Conservation (phyloP, 2,888 invertebrate species). For the Encarsia formosa region DNA sequence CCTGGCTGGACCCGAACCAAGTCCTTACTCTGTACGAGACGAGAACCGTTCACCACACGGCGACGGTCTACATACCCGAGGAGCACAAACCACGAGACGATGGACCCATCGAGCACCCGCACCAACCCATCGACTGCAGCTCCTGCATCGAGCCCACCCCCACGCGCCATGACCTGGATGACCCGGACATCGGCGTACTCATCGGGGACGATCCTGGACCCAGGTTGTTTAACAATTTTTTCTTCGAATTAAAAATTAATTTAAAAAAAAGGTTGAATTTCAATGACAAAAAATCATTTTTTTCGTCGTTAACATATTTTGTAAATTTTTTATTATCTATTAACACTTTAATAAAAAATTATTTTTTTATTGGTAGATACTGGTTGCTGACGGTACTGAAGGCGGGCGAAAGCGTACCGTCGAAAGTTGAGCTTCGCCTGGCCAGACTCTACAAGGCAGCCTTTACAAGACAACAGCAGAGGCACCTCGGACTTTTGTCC, state of each 20-base stretch:
- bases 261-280: too few species aligned
- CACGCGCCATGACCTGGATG: conserved; percentile 37
- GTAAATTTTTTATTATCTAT: background rate
- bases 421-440: conserved; percentile 67
- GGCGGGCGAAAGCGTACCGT: conserved; percentile 53
- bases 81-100: conserved; percentile 19
- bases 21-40: conserved; percentile 44
- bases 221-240: conserved; percentile 31
- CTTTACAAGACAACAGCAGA: conserved; percentile 78
- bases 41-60: conserved; percentile 44
- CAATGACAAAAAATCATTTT: too few species aligned
- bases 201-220: conserved; percentile 46
- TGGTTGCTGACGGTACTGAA: conserved; percentile 78
- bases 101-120: conserved; percentile 8
- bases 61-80: conserved; percentile 42
- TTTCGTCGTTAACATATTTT: too few species aligned
- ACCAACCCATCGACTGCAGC: conserved; percentile 32
- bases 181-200: conserved; percentile 44
- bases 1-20: conserved; percentile 56
- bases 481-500: conserved; percentile 63
- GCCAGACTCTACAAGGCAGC: conserved; percentile 77
- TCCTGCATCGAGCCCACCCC: conserved; percentile 46
- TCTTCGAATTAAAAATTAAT: background rate
- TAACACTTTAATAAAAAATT: background rate
- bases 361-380: conserved; percentile 54